Evolutionary conservation across 2,888 invertebrate genomes (phyloP), one percentile per base, ranked within the genome.

Genomic region (Drosophila anomelani): DNA sequence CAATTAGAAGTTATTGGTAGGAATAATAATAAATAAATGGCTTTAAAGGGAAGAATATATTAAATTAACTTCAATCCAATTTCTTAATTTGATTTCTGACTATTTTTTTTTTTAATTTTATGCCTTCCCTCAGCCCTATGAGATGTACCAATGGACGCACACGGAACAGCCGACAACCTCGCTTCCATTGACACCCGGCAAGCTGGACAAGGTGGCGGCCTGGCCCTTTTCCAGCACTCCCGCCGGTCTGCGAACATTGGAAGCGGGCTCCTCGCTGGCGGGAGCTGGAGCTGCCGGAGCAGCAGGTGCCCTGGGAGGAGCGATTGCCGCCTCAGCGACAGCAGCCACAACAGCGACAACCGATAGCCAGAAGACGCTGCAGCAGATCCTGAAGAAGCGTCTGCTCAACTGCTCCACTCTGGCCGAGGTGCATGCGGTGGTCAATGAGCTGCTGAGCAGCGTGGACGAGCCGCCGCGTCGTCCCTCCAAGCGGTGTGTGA

Each of bases 61-160:
- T 10, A 3, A 10, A 4, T 10, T 34, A 32, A 32, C 32, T 8
- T 0, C 4, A 3, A 34, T 8, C 12, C 4, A 10, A 34, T 12
- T 36, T 15, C 36, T 36, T 26, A 26, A 26, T 10, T 26, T 9
- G 12, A 49, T 12, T 29, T 49, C 26, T 79, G 69, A 77, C 74
- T 46, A 67, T 44, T 38, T 23, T 20, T 47, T 6, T 41, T 80
- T 93, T 94, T 38, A 43, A 51, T 17, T 15, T 4, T 7, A 23
- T 17, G 6, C 3, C 8, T 4, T 15, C 7, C 10, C 15, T 29
- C 1, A 98, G 98, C 96, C 97, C 69, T 97, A 96, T 92, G 94
- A 96, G 90, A 97, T 97, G 96, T 98, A 98, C 93, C 96, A 96
- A 91, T 98, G 98, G 98, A 95, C 96, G 29, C 96, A 97, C 91